phyloP scores from a whole-genome alignment of 2,113 vertebrate species.

The Illadopsis cleaveri region DNA sequence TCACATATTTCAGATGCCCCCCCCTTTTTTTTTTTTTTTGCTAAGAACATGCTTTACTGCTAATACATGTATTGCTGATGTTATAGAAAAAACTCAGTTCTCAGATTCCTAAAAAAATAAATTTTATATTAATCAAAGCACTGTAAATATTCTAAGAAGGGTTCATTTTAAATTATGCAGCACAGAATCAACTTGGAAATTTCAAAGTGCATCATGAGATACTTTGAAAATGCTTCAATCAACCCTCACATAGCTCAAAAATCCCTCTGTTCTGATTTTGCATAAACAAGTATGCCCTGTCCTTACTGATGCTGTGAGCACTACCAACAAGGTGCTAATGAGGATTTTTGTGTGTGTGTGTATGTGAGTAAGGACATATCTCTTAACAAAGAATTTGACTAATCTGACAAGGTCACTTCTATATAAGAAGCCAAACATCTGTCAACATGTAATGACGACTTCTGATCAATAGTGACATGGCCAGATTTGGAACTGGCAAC shows the following conservation, averaged over 20 bases:
- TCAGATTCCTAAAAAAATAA: background rate
- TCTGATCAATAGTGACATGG: constrained; percentile 52
- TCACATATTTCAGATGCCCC: background rate
- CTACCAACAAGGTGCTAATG: constrained; percentile 9
- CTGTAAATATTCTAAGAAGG: background rate
- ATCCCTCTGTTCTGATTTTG: background rate
- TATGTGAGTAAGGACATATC: background rate
- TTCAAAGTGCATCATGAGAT: background rate
- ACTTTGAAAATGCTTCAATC: background rate
- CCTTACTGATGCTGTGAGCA: background rate
- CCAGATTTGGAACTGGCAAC: constrained; percentile 38
- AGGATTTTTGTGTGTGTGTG: background rate
- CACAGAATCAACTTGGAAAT: background rate
- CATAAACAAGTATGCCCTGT: background rate
- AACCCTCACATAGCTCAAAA: background rate
- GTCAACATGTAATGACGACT: constrained; percentile 30
- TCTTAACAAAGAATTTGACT: constrained; percentile 26
- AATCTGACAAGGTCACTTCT: constrained; percentile 40
- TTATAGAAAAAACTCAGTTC: background rate
- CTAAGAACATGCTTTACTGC: background rate
- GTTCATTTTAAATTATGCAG: background rate
- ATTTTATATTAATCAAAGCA: background rate
- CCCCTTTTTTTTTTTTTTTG: background rate
- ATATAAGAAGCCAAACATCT: constrained; percentile 24
- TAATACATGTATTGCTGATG: background rate